Base-by-base conservation (phyloP, 1,140 invertebrate genomes). In the Drosophila equinoxialis region DNA sequence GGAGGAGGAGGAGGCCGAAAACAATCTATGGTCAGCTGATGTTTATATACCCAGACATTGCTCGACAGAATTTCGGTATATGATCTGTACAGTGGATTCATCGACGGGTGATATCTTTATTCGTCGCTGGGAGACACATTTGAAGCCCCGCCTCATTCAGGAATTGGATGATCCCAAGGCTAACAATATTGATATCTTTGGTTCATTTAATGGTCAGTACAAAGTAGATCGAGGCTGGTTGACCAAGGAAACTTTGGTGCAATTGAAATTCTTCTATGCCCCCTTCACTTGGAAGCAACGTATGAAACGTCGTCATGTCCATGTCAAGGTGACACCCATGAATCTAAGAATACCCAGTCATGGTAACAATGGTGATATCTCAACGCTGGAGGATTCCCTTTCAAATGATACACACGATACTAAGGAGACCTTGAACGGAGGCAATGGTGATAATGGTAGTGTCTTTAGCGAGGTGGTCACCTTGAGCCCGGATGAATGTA, bases 191-290 rank as follows among this genome's bases (percentile, higher is more conserved):
- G 94, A 95, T 33, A 93, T 92, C 35, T 96, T 96, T 93, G 96
- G 96, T 14, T 71, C 65, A 11, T 23, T 73, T 0, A 93, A 93
- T 71, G 94, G 94, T 17, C 92, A 93, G 42, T 93, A 93, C 33
- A 94, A 94, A 74, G 93, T 97, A 10, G 95, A 96, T 81, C 94
- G 94, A 60, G 98, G 98, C 0, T 99, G 98, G 98, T 92, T 99
- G 1, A 98, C 96, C 26, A 94, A 95, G 67, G 97, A 98, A 91
- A 96, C 95, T 35, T 93, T 97, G 59, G 94, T 98, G 57, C 97
- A 98, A 92, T 95, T 99, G 55, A 97, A 98, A 92, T 93, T 98
- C 81, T 95, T 95, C 81, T 95, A 96, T 79, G 96, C 96, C 86
- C 96, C 98, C 1, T 95, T 98, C 68, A 95, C 95, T 68, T 94